Evolutionary conservation across 2,888 invertebrate species (phyloP).

Genomic region (Watsonalla binaria): DNA sequence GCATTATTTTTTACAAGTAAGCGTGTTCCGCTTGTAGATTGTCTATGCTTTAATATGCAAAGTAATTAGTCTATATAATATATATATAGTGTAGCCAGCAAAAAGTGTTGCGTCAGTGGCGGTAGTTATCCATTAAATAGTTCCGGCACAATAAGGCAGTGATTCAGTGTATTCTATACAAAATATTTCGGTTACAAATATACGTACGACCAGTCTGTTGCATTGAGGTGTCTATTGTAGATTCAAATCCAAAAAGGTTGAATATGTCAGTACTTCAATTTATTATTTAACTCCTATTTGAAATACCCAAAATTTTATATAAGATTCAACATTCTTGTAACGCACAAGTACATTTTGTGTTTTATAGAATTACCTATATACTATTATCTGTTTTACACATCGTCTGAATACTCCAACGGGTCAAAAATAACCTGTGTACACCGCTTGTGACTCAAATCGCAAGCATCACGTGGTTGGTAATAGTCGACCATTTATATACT

Average conservation of each 20-base stretch:
- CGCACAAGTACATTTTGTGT: conserved; percentile 76
- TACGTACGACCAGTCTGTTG: conserved; percentile 70
- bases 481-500: conserved; percentile 45
- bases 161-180: conserved; percentile 75
- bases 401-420: conserved; percentile 66
- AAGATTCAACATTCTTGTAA: conserved; percentile 74
- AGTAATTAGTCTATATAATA: not conserved
- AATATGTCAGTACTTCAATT: conserved; percentile 69
- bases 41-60: not conserved
- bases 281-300: conserved; percentile 64
- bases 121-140: conserved; percentile 44
- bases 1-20: not conserved
- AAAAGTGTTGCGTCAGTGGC: conserved; percentile 9
- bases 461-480: conserved; percentile 39
- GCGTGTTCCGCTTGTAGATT: not conserved
- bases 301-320: conserved; percentile 67
- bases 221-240: conserved; percentile 75
- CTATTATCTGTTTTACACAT: conserved; percentile 68
- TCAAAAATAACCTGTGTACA: conserved; percentile 59
- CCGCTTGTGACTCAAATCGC: conserved; percentile 43
- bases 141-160: conserved; percentile 78
- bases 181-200: conserved; percentile 74
- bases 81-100: not conserved
- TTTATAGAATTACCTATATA: conserved; percentile 71
- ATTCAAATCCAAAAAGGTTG: conserved; percentile 78